Conservation (phyloP, 2,888 invertebrate genomes). For the Selenia dentaria region DNA sequence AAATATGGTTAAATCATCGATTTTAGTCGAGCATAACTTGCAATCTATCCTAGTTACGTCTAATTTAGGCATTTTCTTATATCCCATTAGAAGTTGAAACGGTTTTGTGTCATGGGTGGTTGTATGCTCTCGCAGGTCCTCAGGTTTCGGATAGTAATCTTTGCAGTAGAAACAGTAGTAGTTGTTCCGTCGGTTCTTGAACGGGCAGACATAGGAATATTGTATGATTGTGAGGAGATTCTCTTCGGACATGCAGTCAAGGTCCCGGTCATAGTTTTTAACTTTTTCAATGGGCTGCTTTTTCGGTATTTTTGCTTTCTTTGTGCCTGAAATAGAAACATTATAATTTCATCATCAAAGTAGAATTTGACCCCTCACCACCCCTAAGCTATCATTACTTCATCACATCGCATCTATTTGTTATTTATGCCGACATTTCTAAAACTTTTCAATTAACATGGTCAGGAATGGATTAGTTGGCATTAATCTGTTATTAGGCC, state of each 20-base stretch:
- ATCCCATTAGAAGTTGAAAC: slow-evolving; percentile 71
- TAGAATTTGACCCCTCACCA: no score
- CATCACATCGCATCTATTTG: no score
- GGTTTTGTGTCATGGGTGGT: slow-evolving; percentile 71
- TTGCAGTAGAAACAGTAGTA: slow-evolving; percentile 79
- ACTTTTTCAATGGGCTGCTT: slow-evolving; percentile 64
- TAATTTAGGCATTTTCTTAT: slow-evolving; percentile 75
- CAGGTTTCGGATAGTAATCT: slow-evolving; percentile 73
- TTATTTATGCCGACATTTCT: no score
- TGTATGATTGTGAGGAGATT: slow-evolving; percentile 73
- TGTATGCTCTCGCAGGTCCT: slow-evolving; percentile 72
- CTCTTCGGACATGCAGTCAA: slow-evolving; percentile 76
- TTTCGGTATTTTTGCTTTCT: slow-evolving; percentile 46
- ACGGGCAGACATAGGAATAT: slow-evolving; percentile 73
- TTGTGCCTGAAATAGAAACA: slow-evolving; percentile 49
- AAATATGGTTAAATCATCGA: slow-evolving; percentile 62
- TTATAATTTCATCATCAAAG: no score
- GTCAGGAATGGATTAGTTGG: no score
- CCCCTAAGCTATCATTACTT: no score
- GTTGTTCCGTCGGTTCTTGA: slow-evolving; percentile 72
- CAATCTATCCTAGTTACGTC: slow-evolving; percentile 76
- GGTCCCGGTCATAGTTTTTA: slow-evolving; percentile 65
- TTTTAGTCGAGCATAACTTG: slow-evolving; percentile 61
- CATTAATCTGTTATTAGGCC: no score
- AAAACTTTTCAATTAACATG: no score